These are phyloP conservation scores for Cataglyphis albicans DNA, from an alignment of 2,888 invertebrate genomes.

Conservation along the genomic window DNA sequence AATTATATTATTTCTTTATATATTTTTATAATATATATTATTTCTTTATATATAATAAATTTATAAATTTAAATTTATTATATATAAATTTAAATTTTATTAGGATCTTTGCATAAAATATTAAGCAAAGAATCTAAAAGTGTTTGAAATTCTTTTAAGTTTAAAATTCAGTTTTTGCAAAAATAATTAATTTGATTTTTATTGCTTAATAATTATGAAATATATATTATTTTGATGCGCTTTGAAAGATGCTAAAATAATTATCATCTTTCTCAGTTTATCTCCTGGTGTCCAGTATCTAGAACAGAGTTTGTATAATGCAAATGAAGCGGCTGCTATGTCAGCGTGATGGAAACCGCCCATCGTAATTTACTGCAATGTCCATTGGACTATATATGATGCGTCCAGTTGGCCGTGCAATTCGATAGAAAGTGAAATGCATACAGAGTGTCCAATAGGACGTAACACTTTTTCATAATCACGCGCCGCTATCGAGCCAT, in stretches of 20 bases:
- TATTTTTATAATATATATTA: no score
- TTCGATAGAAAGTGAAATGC: conserved; percentile 42
- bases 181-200: not conserved
- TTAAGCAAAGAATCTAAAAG: not conserved
- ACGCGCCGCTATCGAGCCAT: not conserved
- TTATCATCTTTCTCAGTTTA: conserved; percentile 3
- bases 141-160: not conserved
- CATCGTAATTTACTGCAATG: conserved; percentile 37
- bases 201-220: not conserved
- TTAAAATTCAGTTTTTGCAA: not conserved
- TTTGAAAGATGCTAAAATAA: not conserved
- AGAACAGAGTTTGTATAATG: conserved; percentile 14
- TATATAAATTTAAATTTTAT: conserved; percentile 3
- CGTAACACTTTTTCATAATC: conserved; percentile 6
- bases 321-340: conserved; percentile 39
- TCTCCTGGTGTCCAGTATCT: not conserved
- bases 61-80: not conserved
- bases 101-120: not conserved
- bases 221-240: not conserved
- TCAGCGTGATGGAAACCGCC: conserved; percentile 39
- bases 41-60: no score
- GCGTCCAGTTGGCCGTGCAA: conserved; percentile 24
- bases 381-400: conserved; percentile 23
- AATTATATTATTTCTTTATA: no score
- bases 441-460: not conserved